Percentiles rank a stretch among this genome's conserved stretches.
phyloP scores from a whole-genome alignment of 2,113 vertebrate species.

The Oceanites oceanicus region DNA sequence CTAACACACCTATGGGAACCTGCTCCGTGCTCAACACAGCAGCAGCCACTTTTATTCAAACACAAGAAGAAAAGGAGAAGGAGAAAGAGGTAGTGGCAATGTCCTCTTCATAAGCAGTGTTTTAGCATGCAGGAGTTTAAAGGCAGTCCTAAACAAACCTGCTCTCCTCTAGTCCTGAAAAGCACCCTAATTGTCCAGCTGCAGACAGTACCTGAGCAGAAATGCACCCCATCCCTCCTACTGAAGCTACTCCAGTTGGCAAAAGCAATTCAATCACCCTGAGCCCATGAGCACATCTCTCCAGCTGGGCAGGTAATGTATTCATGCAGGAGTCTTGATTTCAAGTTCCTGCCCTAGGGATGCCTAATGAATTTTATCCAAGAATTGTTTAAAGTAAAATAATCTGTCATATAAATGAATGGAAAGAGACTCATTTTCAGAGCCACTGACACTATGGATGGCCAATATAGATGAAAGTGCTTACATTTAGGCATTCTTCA shows the following conservation, averaged over 20 bases:
- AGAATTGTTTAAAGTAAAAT: constrained; percentile 42
- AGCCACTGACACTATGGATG: neutral
- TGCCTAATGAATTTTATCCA: constrained; percentile 13
- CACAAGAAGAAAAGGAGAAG: neutral
- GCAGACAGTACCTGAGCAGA: neutral
- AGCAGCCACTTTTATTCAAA: neutral
- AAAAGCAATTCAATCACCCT: neutral
- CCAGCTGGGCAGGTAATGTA: neutral
- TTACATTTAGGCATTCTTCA: constrained; percentile 17
- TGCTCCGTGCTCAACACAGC: neutral
- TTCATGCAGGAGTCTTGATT: neutral
- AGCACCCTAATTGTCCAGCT: neutral
- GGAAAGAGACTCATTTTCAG: constrained; percentile 24
- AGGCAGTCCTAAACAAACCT: neutral
- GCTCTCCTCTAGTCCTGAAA: neutral
- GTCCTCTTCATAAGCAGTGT: neutral
- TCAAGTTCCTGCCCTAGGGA: constrained; percentile 31
- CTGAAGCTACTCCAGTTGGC: neutral
- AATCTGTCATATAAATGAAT: constrained; percentile 49
- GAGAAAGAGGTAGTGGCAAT: neutral
- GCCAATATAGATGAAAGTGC: constrained; percentile 30
- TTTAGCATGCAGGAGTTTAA: neutral
- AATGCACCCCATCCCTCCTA: neutral
- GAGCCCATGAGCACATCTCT: neutral
- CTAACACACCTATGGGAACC: neutral